Evolutionary conservation across 2,888 invertebrate genomes (phyloP).

Genomic region (Lochmaea capreae): DNA sequence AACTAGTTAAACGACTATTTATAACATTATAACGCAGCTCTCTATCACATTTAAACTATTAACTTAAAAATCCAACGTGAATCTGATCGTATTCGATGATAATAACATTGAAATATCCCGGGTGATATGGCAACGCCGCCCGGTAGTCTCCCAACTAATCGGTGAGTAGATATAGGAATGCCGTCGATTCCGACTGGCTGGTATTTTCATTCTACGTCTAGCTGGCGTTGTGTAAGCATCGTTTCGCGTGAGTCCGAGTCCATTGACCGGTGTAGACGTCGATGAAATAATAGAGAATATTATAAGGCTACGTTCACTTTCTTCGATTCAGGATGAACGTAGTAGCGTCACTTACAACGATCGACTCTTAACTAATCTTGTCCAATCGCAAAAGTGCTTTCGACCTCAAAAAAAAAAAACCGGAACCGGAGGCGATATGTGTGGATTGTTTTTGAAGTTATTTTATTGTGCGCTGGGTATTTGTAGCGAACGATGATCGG

Average conservation of each 20-base stretch:
- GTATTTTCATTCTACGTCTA: constrained; percentile 37
- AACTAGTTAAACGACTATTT: constrained; percentile 32
- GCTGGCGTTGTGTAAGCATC: constrained; percentile 24
- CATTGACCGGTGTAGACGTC: neutral
- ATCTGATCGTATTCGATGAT: constrained; percentile 23
- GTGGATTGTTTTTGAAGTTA: constrained; percentile 42
- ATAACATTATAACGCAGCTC: constrained; percentile 8
- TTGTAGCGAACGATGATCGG: constrained; percentile 26
- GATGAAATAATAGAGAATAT: constrained; percentile 10
- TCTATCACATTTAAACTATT: constrained; percentile 22
- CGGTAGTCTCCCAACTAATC: constrained; percentile 27
- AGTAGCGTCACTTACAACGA: constrained; percentile 11
- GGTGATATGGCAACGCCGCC: constrained; percentile 34
- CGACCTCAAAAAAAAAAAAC: constrained; percentile 47
- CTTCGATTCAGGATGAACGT: constrained; percentile 41
- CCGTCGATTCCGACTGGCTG: constrained; percentile 16
- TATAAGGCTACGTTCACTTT: constrained; percentile 44
- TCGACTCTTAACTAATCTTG: constrained; percentile 39
- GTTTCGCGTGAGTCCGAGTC: neutral
- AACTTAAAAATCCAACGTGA: constrained; percentile 26
- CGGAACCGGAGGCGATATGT: constrained; percentile 46
- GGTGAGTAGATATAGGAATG: constrained; percentile 34
- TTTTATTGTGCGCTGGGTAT: constrained; percentile 42
- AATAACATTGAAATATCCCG: constrained; percentile 36
- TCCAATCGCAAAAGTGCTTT: constrained; percentile 45